These are phyloP conservation scores for Catharus minimus DNA, from an alignment of 2,113 vertebrate genomes.

Conservation along the genomic window DNA sequence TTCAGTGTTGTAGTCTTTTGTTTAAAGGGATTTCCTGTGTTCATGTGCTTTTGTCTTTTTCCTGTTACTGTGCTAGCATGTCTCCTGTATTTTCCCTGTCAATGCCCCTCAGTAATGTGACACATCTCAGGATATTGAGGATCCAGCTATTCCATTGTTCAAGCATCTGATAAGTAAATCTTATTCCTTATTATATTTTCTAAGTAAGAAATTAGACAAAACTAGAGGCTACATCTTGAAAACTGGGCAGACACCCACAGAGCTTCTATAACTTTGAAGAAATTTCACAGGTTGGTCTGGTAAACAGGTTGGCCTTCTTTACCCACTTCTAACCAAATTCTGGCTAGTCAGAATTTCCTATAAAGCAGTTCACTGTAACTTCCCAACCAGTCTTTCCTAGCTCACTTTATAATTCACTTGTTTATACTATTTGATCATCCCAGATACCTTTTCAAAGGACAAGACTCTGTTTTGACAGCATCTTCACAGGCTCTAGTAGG, in stretches of 20 bases:
- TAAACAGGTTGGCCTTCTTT: not conserved
- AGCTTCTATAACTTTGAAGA: not conserved
- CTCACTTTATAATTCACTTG: not conserved
- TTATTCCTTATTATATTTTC: not conserved
- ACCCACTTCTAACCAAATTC: not conserved
- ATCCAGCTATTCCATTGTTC: not conserved
- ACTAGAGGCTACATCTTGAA: not conserved
- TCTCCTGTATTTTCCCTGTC: not conserved
- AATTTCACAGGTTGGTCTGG: not conserved
- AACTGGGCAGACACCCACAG: not conserved
- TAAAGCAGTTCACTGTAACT: not conserved
- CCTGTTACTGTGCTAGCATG: not conserved
- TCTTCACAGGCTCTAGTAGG: not conserved
- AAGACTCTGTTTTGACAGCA: not conserved
- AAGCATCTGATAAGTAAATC: not conserved
- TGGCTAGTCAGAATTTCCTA: constrained; percentile 5
- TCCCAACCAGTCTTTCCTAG: not conserved
- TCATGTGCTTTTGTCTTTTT: not conserved
- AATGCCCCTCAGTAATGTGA: not conserved
- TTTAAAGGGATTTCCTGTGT: not conserved
- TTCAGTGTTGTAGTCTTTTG: not conserved
- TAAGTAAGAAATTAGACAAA: not conserved
- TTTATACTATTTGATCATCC: not conserved
- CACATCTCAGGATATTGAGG: not conserved
- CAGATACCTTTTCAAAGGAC: not conserved